Percentiles rank a stretch among this genome's conserved stretches.
Conservation (phyloP, 2,797 vertebrate species). For the Hippopotamyrus pictus region DNA sequence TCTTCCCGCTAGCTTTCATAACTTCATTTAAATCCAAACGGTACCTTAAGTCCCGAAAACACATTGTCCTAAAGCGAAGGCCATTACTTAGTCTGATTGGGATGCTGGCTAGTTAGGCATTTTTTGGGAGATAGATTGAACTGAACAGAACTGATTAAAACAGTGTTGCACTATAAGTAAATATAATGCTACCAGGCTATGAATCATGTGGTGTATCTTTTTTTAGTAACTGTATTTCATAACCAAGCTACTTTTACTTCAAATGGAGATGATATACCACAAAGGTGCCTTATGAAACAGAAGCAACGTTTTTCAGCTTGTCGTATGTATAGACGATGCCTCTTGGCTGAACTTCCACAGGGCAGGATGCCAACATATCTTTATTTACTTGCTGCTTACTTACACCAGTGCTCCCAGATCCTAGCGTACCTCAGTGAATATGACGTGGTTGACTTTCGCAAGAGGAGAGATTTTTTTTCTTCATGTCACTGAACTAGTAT, state of each 20-base stretch:
- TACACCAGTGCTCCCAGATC: background rate
- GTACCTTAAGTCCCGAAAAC: background rate
- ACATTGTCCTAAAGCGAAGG: background rate
- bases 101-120: background rate
- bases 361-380: constrained; percentile 2
- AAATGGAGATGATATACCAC: background rate
- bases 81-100: background rate
- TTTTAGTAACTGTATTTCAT: background rate
- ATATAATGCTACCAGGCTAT: background rate
- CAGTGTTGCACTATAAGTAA: background rate
- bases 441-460: constrained; percentile 10
- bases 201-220: background rate
- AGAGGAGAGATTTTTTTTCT: constrained; percentile 16
- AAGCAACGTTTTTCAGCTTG: background rate
- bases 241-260: background rate
- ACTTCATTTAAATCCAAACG: background rate
- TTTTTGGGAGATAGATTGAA: constrained; percentile 4
- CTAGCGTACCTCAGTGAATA: background rate
- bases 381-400: constrained; percentile 18
- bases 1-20: background rate
- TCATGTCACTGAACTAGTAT: background rate
- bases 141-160: constrained; percentile 23
- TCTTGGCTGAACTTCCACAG: background rate
- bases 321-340: background rate
- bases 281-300: constrained; percentile 1